Base-by-base conservation (phyloP, 2,888 invertebrate genomes). In the Morpho achilles region DNA sequence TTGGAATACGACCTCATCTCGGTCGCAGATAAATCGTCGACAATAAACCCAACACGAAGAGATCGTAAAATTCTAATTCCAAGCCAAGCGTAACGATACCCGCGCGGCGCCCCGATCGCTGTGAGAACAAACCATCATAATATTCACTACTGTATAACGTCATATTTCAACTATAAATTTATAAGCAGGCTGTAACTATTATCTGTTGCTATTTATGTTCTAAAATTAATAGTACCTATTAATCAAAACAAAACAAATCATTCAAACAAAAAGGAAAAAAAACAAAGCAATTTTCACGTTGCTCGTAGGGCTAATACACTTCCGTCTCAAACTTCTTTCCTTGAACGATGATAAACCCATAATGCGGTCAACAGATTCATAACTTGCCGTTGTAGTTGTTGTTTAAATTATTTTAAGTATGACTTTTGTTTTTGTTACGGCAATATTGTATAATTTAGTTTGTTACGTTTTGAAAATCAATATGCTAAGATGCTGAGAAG, bases 1-100 rank as follows among this genome's bases (percentile, higher is more conserved):
- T 84, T 82, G 84, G 87, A 83, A 85, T 84, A 84, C 86, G 84
- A 82, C 75, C 85, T 84, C 87, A 85, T 86, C 86, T 84, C 80
- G 85, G 84, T 81, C 79, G 80, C 77, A 81, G 83, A 87, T 87
- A 84, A 84, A 84, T 82, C 77, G 73, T 82, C 80, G 81, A 84
- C 85, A 81, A 78, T 87, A 87, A 88, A 88, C 87, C 87, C 82
- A 87, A 88, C 87, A 87, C 87, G 87, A 87, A 89, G 86, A 87
- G 86, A 80, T 76, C 79, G 82, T 87, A 85, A 87, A 88, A 89
- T 79, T 87, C 86, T 86, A 86, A 87, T 88, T 87, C 79, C 79
- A 84, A 82, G 79, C 80, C 62, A 56, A 76, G 70, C 75, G 70
- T 69, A 71, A 71, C 70, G 69, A 66, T 67, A 67, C 69, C 61